A percentile compares a stretch with the other conserved stretches of the same genome.
Evolutionary conservation across 2,888 invertebrate genomes (phyloP).

Genomic region (Erebia palarica): DNA sequence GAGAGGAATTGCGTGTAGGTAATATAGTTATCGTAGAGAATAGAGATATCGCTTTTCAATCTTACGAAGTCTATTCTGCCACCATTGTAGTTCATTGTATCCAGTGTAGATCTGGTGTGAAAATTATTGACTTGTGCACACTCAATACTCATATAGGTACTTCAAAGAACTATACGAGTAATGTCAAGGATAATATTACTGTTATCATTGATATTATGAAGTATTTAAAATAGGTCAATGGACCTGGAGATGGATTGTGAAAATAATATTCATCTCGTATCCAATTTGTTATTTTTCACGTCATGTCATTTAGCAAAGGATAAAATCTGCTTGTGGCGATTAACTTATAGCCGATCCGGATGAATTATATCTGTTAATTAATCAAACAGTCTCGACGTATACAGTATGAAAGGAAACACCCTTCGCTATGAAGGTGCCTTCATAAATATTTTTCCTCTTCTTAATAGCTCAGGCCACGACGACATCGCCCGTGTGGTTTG

Average conservation of each 20-base stretch:
- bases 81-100: too few relatives aligned
- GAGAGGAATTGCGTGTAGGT: too few relatives aligned
- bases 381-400: constrained; percentile 28
- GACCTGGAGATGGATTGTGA: neutral
- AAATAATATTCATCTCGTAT: neutral
- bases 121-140: too few relatives aligned
- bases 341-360: constrained; percentile 25
- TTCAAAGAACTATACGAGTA: too few relatives aligned
- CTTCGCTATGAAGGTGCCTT: constrained; percentile 8
- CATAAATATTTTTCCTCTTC: constrained; percentile 8
- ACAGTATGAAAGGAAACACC: constrained; percentile 14
- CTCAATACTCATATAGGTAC: too few relatives aligned
- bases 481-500: neutral
- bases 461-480: neutral
- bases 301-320: constrained; percentile 17
- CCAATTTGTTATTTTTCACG: constrained; percentile 16
- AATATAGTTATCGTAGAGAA: too few relatives aligned
- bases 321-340: constrained; percentile 19
- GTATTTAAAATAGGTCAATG: too few relatives aligned
- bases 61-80: too few relatives aligned
- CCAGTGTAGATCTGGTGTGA: too few relatives aligned
- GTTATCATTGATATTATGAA: too few relatives aligned
- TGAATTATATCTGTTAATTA: constrained; percentile 38
- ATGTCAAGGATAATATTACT: too few relatives aligned
- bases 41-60: too few relatives aligned